Percentiles rank a stretch among this genome's conserved stretches.
These are phyloP conservation scores for Spea hammondii DNA, from an alignment of 2,797 vertebrate genomes.

Conservation along the genomic window DNA sequence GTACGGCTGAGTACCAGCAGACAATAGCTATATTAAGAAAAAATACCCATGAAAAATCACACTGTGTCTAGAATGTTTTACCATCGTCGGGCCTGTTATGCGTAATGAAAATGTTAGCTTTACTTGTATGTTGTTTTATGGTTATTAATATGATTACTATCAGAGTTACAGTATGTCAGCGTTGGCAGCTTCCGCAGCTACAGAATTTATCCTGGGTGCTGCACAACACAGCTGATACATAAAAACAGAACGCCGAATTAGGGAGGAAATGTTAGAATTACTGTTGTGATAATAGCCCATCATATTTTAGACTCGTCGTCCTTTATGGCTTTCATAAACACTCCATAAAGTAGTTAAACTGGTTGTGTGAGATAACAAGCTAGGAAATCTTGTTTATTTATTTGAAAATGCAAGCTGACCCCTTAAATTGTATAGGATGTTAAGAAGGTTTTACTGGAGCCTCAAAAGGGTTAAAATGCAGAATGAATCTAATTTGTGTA, in stretches of 20 bases:
- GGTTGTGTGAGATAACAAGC: conserved; percentile 38
- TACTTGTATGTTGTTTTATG: conserved; percentile 44
- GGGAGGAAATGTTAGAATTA: conserved; percentile 50
- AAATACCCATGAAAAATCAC: neutral
- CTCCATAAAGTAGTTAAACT: conserved; percentile 51
- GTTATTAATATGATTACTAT: conserved; percentile 50
- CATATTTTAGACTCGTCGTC: conserved; percentile 51
- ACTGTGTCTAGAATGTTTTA: conserved; percentile 27
- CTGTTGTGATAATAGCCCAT: conserved; percentile 51
- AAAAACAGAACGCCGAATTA: conserved; percentile 51
- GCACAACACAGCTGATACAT: conserved; percentile 48
- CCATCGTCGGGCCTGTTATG: conserved; percentile 37
- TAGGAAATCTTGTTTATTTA: conserved; percentile 11
- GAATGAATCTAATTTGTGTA: neutral
- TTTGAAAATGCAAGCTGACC: conserved; percentile 14
- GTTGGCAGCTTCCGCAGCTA: conserved; percentile 41
- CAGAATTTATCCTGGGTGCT: conserved; percentile 44
- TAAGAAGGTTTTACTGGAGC: neutral
- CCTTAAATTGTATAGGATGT: neutral
- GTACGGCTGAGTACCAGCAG: no score
- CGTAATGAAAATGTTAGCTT: conserved; percentile 49
- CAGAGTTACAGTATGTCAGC: conserved; percentile 32
- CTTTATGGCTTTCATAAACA: conserved; percentile 51
- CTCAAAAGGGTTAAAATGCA: neutral
- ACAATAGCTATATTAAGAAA: neutral